These are phyloP conservation scores for Atopsyche davidsoni DNA, from an alignment of 1,140 invertebrate species.

Conservation along the genomic window DNA sequence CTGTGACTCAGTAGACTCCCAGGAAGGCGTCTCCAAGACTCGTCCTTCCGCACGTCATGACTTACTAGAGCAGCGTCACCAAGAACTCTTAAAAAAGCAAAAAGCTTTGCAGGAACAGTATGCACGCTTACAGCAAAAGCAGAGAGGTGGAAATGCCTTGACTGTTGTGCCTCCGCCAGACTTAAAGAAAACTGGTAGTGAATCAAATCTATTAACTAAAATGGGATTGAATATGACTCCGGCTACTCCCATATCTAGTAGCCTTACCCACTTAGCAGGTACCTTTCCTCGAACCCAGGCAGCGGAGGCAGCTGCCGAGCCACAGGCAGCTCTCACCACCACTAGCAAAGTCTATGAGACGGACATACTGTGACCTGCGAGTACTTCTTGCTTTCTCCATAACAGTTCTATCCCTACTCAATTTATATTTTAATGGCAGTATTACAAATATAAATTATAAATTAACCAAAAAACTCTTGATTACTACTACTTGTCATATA, in stretches of 20 bases:
- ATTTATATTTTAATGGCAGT: not conserved
- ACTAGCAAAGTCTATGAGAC: conserved; percentile 81
- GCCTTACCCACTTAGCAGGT: conserved; percentile 39
- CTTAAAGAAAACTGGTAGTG: conserved; percentile 83
- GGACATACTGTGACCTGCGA: conserved; percentile 69
- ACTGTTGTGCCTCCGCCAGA: conserved; percentile 56
- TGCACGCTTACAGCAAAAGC: conserved; percentile 75
- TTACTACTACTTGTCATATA: not conserved
- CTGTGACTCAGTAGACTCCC: conserved; percentile 72
- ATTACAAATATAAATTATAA: no score
- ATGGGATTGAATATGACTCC: conserved; percentile 64
- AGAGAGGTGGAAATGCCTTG: conserved; percentile 63
- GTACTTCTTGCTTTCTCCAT: not conserved
- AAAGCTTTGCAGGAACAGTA: conserved; percentile 84
- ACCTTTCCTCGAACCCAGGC: conserved; percentile 29
- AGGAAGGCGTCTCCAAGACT: conserved; percentile 53
- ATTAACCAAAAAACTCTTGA: no score
- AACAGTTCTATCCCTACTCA: conserved; percentile 9
- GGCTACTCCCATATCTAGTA: conserved; percentile 36
- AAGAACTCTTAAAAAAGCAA: conserved; percentile 79
- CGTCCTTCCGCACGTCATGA: conserved; percentile 59
- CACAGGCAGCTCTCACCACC: conserved; percentile 40
- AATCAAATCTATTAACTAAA: conserved; percentile 80
- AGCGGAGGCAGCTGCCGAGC: conserved; percentile 24
- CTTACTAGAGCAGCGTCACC: conserved; percentile 74